Percentiles rank a stretch among this genome's conserved stretches.
Conservation (phyloP, 2,113 vertebrate species). For the Tachycineta bicolor region DNA sequence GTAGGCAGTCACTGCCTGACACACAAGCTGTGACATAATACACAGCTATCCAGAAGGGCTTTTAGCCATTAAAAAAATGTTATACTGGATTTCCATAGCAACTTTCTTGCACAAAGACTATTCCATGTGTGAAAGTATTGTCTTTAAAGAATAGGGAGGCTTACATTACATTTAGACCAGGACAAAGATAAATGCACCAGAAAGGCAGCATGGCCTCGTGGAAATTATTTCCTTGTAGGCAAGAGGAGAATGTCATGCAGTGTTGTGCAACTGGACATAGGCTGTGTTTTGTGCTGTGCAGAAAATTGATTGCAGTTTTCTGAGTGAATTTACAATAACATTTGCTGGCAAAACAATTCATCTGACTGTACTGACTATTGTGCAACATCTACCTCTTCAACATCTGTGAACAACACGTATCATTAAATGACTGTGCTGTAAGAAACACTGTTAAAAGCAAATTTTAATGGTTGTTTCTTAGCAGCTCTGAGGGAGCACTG, state of each 20-base stretch:
- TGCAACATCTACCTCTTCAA: neutral
- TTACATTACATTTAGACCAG: neutral
- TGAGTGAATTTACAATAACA: neutral
- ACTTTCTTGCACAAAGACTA: neutral
- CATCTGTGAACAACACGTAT: neutral
- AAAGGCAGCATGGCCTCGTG: neutral
- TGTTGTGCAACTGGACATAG: neutral
- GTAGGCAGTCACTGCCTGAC: neutral
- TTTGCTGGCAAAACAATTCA: neutral
- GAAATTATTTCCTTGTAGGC: neutral
- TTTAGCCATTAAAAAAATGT: neutral
- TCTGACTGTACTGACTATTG: neutral
- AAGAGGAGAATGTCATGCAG: neutral
- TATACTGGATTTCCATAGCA: constrained; percentile 17
- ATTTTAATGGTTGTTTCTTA: constrained; percentile 30
- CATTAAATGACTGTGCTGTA: neutral
- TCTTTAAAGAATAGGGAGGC: constrained; percentile 6
- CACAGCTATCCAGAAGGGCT: neutral
- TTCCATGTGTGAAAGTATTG: neutral
- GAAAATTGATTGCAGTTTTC: constrained; percentile 12
- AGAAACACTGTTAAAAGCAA: constrained; percentile 1
- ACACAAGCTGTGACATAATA: neutral
- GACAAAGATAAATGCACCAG: neutral
- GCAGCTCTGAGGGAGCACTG: neutral
- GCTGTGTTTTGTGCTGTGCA: neutral